Percentiles rank a stretch among this genome's conserved stretches.
Conservation (phyloP, 2,888 invertebrate genomes). For the Temnothorax unifasciatus region DNA sequence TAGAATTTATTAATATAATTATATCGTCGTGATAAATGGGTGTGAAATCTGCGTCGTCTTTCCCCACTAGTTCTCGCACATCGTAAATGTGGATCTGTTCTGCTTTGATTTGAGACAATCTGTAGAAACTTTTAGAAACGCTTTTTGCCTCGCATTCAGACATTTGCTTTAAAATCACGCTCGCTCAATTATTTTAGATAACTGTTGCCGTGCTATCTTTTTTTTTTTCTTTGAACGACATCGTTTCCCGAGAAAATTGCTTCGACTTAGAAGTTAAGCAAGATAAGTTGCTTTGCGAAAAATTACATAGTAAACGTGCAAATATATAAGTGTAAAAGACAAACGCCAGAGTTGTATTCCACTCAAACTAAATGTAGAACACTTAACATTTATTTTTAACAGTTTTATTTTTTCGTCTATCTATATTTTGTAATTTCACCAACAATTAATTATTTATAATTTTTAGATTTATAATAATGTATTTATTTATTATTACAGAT, state of each 20-base stretch:
- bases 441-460: conserved; percentile 5
- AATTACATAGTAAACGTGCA: neutral
- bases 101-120: conserved; percentile 1
- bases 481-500: neutral
- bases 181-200: neutral
- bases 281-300: neutral
- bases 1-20: neutral
- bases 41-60: conserved; percentile 30
- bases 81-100: neutral
- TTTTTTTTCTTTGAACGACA: neutral
- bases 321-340: neutral
- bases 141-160: neutral
- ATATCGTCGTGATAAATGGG: neutral
- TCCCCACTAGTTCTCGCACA: neutral
- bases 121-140: conserved; percentile 15
- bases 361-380: too few relatives aligned
- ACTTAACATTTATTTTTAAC: neutral
- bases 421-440: neutral
- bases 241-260: neutral
- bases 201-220: neutral
- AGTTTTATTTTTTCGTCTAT: neutral
- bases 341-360: neutral
- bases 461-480: neutral
- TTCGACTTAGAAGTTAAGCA: neutral
- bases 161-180: conserved; percentile 25